Evolutionary conservation across 35 echinoderm and acorn worm genomes (phyloP), one percentile per base, ranked within the genome.

Genomic region (Chiridota heheva): DNA sequence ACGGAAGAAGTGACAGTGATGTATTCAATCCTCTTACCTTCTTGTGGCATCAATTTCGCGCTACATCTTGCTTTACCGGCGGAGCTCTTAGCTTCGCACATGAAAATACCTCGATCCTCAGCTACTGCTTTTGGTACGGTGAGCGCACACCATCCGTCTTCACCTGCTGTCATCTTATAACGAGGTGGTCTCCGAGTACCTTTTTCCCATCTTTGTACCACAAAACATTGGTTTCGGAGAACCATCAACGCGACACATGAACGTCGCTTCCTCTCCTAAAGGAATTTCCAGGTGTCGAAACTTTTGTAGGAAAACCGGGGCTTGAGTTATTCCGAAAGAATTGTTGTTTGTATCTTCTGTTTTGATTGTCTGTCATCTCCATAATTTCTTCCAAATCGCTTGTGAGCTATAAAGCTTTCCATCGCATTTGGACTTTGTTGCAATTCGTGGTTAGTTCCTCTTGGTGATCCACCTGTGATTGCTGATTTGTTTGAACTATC

Each of bases 131-230:
- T 63, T 45, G 70, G 67, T 42, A 93, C 56, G 32, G 83, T 75
- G 22, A 93, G 55, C 47, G 84, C 87, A 58, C 67, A 87, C 37
- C 44, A 82, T 77, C 84, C 68, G 34, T 36, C 32, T 61, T 77
- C 36, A 40, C 90, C 41, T 62, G 77, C 29, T 72, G 38, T 69
- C 27, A 83, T 72, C 63, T 71, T 66, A 70, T 69, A 93, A 26
- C 85, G 61, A 5, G 68, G 43, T 77, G 73, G n/a, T 42, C 53
- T 20, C 83, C 90, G 43, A 51, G 22, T 16, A 93, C 69, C 18
- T 77, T 55, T 38, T 82, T 83, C 10, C 90, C 90, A 44, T 93
- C 86, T 58, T 83, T 93, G 39, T 88, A 93, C 90, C 90, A 93
- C 43, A 74, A 65, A 20, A 93, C 71, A 40, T 93, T 78, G 1